These are phyloP conservation scores for Apoderus coryli DNA, from an alignment of 2,888 invertebrate species.

Conservation along the genomic window DNA sequence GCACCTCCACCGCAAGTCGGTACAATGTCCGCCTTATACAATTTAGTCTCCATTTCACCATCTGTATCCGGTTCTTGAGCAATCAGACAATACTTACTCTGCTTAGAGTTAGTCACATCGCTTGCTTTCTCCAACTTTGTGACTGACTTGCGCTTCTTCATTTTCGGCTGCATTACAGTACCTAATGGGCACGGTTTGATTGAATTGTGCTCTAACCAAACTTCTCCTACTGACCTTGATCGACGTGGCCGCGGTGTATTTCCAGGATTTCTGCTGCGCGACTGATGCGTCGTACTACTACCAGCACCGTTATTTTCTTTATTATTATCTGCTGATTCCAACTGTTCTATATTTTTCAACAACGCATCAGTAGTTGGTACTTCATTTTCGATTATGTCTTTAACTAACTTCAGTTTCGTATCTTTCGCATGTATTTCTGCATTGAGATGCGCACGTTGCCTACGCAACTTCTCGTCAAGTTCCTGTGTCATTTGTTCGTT, in stretches of 20 bases:
- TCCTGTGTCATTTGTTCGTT: constrained; percentile 63
- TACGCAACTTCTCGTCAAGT: constrained; percentile 43
- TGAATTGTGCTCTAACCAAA: constrained; percentile 84
- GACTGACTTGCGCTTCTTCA: constrained; percentile 70
- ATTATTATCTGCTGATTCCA: constrained; percentile 5
- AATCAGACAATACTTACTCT: constrained; percentile 76
- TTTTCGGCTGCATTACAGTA: constrained; percentile 76
- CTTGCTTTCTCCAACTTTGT: constrained; percentile 68
- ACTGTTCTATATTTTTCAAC: too few species aligned
- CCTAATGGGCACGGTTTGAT: constrained; percentile 64
- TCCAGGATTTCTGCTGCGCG: constrained; percentile 4
- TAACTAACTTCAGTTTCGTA: constrained; percentile 37
- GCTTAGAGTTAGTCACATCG: constrained; percentile 53
- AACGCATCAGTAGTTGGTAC: constrained; percentile 13
- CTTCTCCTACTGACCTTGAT: constrained; percentile 63
- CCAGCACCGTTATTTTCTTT: neutral
- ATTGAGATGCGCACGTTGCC: constrained; percentile 39
- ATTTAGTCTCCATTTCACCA: constrained; percentile 84
- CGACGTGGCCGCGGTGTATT: constrained; percentile 40
- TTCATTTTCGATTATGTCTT: constrained; percentile 18
- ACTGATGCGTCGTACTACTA: neutral
- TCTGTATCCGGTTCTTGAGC: constrained; percentile 85
- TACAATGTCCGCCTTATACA: constrained; percentile 87
- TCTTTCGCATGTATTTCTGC: constrained; percentile 45
- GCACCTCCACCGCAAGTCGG: constrained; percentile 92